Conservation (phyloP, 2,113 vertebrate species). For the Meleagris gallopavo region DNA sequence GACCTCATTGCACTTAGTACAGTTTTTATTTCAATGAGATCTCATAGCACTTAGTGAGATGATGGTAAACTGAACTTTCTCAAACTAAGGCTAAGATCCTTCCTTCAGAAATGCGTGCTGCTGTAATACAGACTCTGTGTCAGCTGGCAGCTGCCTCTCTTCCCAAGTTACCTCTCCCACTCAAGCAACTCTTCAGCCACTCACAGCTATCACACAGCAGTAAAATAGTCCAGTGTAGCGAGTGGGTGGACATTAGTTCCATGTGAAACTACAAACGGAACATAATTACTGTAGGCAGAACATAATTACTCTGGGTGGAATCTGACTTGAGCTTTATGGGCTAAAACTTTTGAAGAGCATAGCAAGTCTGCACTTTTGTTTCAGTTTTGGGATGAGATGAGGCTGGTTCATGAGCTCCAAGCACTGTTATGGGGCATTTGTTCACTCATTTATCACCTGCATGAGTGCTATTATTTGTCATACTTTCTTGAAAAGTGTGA, state of each 20-base stretch:
- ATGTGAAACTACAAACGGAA: not conserved
- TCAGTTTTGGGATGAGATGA: not conserved
- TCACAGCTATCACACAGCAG: not conserved
- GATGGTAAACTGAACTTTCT: not conserved
- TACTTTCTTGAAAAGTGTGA: not conserved
- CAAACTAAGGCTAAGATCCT: not conserved
- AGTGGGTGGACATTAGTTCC: conserved; percentile 35
- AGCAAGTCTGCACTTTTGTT: not conserved
- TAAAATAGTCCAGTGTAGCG: not conserved
- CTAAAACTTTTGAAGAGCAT: not conserved
- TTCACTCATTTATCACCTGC: not conserved
- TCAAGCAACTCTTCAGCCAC: not conserved
- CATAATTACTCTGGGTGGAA: conserved; percentile 17
- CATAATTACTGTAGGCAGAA: conserved; percentile 45
- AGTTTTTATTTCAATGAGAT: not conserved
- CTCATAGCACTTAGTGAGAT: not conserved
- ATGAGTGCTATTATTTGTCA: not conserved
- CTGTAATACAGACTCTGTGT: not conserved
- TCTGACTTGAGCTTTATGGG: not conserved
- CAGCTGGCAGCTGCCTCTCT: not conserved
- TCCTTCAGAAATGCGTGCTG: not conserved
- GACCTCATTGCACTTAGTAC: not conserved
- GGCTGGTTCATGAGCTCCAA: not conserved
- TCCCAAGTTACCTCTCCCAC: not conserved
- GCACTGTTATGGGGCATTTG: not conserved